Evolutionary conservation across 2,888 invertebrate species (phyloP), one percentile per base, ranked within the genome.

Genomic region (Liodrosophila aerea): DNA sequence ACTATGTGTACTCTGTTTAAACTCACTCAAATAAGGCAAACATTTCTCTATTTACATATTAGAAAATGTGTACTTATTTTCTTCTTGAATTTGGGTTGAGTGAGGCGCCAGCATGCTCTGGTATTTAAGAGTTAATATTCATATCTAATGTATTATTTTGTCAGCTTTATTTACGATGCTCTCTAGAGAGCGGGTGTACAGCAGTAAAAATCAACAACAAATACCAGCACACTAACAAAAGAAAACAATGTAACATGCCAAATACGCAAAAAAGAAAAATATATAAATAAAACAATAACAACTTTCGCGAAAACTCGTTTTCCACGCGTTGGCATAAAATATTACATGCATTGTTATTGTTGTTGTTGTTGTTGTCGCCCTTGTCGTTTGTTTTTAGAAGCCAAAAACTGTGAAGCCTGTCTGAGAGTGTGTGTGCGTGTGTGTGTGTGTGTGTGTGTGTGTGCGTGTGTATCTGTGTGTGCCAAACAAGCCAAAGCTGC

Each of bases 271-370:
- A 22, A 22, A 4, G 5, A 22, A 2, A 22, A 22, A 22, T 22
- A 34, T 4, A 11, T 7, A 39, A 39, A 40, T 30, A 40, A 18
- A n/a, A 5, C 30, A 63, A 65, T 80, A 63, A 66, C 78, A 72
- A 83, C 80, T 83, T 80, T 80, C 76, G 85, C 80, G 80, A 81
- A 85, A 81, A 81, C 81, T 64, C 59, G 81, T 81, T 81, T 80
- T 83, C 73, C 81, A 80, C 70, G 74, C 78, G 63, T 70, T 80
- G 59, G 67, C 81, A 76, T 75, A 65, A 76, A 65, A 64, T 63
- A 40, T 54, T 64, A 47, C 41, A 61, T 65, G 49, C 47, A 8
- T 44, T 76, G 22, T 22, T 22, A 11, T 11, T 59, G 31, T 44
- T 76, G 22, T 22, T 22, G 31, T 52, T 16, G 31, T 33, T 33